phyloP scores from a whole-genome alignment of 2,888 invertebrate genomes.

The Endomychus coccineus region DNA sequence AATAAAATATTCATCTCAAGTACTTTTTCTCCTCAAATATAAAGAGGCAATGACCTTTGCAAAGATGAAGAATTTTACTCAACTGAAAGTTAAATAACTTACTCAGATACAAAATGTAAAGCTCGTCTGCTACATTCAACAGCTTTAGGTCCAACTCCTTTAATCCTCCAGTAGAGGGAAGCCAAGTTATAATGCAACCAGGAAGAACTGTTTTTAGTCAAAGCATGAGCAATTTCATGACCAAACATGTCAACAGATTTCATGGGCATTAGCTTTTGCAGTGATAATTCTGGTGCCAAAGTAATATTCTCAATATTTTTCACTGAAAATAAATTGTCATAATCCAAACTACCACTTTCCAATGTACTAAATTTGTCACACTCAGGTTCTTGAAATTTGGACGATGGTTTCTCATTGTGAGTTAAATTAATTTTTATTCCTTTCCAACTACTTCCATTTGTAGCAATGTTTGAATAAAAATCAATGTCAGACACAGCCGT shows the following conservation, averaged over 20 bases:
- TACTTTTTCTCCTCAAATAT: no score
- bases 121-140: constrained; percentile 71
- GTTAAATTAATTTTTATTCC: constrained; percentile 40
- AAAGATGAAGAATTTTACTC: no score
- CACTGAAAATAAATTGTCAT: constrained; percentile 57
- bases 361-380: constrained; percentile 55
- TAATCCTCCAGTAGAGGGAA: constrained; percentile 69
- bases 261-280: constrained; percentile 42
- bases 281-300: constrained; percentile 47
- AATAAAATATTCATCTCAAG: no score
- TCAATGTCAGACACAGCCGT: constrained; percentile 59
- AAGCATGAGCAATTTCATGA: constrained; percentile 54
- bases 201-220: constrained; percentile 61
- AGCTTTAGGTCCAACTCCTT: constrained; percentile 68
- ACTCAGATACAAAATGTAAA: constrained; percentile 68
- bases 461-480: constrained; percentile 55
- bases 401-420: constrained; percentile 27
- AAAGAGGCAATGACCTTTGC: no score
- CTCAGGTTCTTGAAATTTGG: constrained; percentile 46
- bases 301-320: constrained; percentile 46
- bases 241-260: constrained; percentile 49
- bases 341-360: constrained; percentile 56
- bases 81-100: constrained; percentile 27
- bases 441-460: constrained; percentile 50
- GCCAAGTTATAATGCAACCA: constrained; percentile 77